Conservation (phyloP, 2,797 vertebrate genomes). For the Masticophis lateralis region DNA sequence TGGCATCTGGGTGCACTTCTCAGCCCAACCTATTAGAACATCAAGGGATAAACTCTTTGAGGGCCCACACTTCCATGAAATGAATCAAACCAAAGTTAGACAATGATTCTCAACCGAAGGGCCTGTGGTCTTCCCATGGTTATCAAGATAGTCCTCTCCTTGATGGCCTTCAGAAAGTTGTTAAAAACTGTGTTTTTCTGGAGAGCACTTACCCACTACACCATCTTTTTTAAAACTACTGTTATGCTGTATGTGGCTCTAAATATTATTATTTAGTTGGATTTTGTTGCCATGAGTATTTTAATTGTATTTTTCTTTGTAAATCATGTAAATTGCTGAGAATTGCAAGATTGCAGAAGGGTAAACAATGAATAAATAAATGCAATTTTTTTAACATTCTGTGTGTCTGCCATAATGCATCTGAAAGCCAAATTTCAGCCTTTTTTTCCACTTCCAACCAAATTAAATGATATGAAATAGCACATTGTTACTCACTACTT, state of each 20-base stretch:
- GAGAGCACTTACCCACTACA: not conserved
- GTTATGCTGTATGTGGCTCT: not conserved
- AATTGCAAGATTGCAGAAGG: not conserved
- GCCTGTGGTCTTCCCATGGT: not conserved
- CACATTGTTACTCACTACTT: slow-evolving; percentile 45
- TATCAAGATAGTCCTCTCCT: not conserved
- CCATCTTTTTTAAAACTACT: not conserved
- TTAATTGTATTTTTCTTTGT: not conserved
- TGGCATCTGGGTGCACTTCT: not conserved
- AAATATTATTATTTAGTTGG: not conserved
- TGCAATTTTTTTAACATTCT: not conserved
- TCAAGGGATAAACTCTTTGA: not conserved
- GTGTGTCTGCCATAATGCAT: slow-evolving; percentile 13
- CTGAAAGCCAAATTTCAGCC: slow-evolving; percentile 43
- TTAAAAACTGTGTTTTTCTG: not conserved
- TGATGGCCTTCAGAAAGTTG: not conserved
- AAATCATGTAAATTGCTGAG: not conserved
- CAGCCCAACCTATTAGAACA: not conserved
- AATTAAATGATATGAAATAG: slow-evolving; percentile 44
- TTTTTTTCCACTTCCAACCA: slow-evolving; percentile 41
- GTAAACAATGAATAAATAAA: not conserved
- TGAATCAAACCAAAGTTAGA: not conserved
- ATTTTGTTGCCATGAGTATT: not conserved
- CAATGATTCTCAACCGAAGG: not conserved
- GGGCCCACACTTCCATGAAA: not conserved